Evolutionary conservation across 2,888 invertebrate species (phyloP), one percentile per base, ranked within the genome.

Genomic region (Teleogryllus oceanicus): DNA sequence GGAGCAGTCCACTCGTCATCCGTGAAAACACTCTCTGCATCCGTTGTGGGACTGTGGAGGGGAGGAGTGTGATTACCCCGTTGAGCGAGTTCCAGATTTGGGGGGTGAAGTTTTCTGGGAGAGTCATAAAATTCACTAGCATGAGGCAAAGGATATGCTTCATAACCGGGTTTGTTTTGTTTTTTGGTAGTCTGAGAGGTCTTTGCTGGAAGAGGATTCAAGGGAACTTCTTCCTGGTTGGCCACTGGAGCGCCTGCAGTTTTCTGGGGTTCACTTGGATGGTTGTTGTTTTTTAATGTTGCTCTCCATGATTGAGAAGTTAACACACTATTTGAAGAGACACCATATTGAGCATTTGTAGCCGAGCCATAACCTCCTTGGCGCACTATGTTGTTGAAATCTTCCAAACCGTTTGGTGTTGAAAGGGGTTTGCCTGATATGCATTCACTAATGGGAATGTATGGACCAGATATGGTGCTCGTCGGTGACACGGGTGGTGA

Each of bases 401-500:
- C 83, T 20, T 81, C 80, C 3, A 82, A 77, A 20, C 84, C 83
- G 74, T 83, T 81, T 11, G 83, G 83, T 78, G 82, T 84, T 49
- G 82, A 83, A 13, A 86, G 84, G 10, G 87, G 87, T 80, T 86
- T 87, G 78, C 97, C 97, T 51, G 96, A 95, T 84, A 95, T 93
- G 87, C 97, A 97, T 87, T 97, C 96, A 80, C 95, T 96, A 84
- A 97, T 95, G 12, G 96, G 94, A 87, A 97, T 96, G 86, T 97
- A 97, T 0, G 96, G 95, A 37, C 95, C 94, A 13, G 95, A 93
- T 50, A 88, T 88, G 37, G 87, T 88, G 83, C 91, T 90, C 51
- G 90, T 91, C 79, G 92, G 92, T 78, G 92, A 89, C 80, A 91
- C 89, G 16, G 92, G 91, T 24, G 92, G 91, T 20, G 91, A 90